Percentiles rank a stretch among this genome's conserved stretches.
Evolutionary conservation across 2,797 vertebrate genomes (phyloP).

Genomic region (Platalea minor): DNA sequence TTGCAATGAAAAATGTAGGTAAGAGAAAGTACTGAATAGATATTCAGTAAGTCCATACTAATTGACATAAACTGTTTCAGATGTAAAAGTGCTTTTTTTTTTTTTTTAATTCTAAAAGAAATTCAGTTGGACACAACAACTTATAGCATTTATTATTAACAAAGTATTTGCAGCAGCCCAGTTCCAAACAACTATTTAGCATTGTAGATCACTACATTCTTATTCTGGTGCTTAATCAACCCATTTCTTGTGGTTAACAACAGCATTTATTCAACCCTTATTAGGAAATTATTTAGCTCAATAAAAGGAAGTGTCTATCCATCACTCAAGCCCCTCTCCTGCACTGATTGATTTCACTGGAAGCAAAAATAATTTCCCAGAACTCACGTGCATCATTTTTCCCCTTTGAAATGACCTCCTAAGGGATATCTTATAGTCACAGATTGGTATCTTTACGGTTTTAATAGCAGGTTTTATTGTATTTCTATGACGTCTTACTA

Average conservation of each 20-base stretch:
- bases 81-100: neutral
- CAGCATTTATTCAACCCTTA: conserved; percentile 63
- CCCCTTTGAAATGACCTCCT: conserved; percentile 57
- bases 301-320: conserved; percentile 63
- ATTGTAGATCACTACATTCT: neutral
- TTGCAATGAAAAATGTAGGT: conserved; percentile 11
- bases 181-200: neutral
- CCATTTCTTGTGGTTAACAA: conserved; percentile 50
- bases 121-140: neutral
- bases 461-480: neutral
- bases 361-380: conserved; percentile 30
- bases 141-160: neutral
- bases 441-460: conserved; percentile 4
- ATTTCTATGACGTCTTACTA: neutral
- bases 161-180: neutral
- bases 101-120: neutral
- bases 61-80: neutral
- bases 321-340: neutral
- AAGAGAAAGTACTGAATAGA: conserved; percentile 5
- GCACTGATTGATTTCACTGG: conserved; percentile 20
- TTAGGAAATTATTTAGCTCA: conserved; percentile 69
- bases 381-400: conserved; percentile 53
- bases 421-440: conserved; percentile 37
- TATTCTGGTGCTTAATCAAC: conserved; percentile 35
- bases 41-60: neutral